Evolutionary conservation across 2,797 vertebrate genomes (phyloP).

Genomic region (Kryptolebias ocellatus): DNA sequence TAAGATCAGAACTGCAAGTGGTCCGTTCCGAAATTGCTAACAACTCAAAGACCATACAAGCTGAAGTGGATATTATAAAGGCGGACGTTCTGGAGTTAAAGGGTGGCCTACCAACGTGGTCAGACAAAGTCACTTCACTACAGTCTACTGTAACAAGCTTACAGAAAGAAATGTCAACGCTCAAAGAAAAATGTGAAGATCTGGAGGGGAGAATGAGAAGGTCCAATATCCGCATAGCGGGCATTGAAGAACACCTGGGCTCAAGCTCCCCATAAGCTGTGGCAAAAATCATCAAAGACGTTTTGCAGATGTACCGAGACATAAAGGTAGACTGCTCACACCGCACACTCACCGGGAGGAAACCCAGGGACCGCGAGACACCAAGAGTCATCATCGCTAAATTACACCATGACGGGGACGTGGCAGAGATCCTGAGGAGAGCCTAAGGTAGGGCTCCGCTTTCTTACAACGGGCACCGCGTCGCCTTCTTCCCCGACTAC

Average conservation of each 20-base stretch:
- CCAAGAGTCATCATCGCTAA: conserved; percentile 2
- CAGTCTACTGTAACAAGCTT: not conserved
- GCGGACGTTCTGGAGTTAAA: not conserved
- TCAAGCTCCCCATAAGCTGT: not conserved
- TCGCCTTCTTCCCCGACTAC: conserved; percentile 2
- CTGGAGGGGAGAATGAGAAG: not conserved
- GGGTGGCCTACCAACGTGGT: not conserved
- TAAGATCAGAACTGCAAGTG: too few species aligned
- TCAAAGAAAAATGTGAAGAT: not conserved
- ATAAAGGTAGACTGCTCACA: conserved; percentile 1
- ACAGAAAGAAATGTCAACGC: not conserved
- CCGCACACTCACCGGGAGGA: not conserved
- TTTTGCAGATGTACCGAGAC: not conserved
- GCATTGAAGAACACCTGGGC: too few species aligned
- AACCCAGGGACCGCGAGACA: not conserved
- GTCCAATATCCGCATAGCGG: not conserved
- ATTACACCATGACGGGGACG: not conserved
- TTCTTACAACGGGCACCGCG: not conserved
- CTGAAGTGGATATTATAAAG: not conserved
- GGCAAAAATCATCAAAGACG: not conserved
- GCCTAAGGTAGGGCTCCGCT: not conserved
- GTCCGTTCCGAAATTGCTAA: not conserved
- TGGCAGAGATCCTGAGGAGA: not conserved
- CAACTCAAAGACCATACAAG: not conserved
- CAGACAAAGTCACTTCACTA: not conserved